Conservation (phyloP, 2,113 vertebrate species). For the human (Homo sapiens) region GRCh38 chr19:28461001-28461500, state of each 20-base stretch:
- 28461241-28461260: not conserved
- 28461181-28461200: too few species aligned
- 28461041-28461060: not conserved
- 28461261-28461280: not conserved
- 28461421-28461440: not conserved
- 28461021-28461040: not conserved
- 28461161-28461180: rapidly evolving
- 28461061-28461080: not conserved
- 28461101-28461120: not conserved
- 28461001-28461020: not conserved
- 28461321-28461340: too few species aligned
- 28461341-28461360: not conserved
- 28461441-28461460: not conserved
- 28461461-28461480: not conserved
- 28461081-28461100: not conserved
- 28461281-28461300: not conserved
- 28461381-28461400: not conserved
- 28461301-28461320: not conserved
- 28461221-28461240: not conserved
- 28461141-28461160: not conserved
- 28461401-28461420: not conserved
- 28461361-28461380: not conserved
- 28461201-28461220: not conserved
- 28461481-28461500: not conserved
- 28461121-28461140: not conserved